phyloP scores from a whole-genome alignment of 2,797 vertebrate genomes.

The Poeciliopsis infans region DNA sequence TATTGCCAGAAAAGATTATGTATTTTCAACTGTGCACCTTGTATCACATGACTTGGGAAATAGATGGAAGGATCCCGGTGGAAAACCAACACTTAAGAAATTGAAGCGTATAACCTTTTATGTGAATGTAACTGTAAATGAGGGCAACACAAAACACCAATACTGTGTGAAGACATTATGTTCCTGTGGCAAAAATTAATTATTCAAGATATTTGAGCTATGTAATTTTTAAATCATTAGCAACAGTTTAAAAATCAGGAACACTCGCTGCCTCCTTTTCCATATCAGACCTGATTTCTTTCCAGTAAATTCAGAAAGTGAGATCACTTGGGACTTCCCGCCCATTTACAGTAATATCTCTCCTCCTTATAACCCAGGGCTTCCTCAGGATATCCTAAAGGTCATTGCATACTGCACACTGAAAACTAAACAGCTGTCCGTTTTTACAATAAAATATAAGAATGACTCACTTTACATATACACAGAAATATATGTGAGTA shows the following conservation, averaged over 20 bases:
- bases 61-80: neutral
- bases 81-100: neutral
- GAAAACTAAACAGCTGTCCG: neutral
- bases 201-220: too few relatives aligned
- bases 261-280: neutral
- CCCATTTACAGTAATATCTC: neutral
- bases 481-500: neutral
- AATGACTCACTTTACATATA: neutral
- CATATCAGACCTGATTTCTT: neutral
- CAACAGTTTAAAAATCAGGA: neutral
- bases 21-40: neutral
- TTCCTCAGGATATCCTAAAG: neutral
- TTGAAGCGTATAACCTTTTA: neutral
- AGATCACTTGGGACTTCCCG: neutral
- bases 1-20: neutral
- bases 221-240: neutral
- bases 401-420: neutral
- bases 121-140: neutral
- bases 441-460: neutral
- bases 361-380: neutral
- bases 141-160: neutral
- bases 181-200: neutral
- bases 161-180: neutral
- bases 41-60: neutral
- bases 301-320: neutral